Base-by-base conservation (phyloP, 2,797 vertebrate species). In the Anas bernieri region DNA sequence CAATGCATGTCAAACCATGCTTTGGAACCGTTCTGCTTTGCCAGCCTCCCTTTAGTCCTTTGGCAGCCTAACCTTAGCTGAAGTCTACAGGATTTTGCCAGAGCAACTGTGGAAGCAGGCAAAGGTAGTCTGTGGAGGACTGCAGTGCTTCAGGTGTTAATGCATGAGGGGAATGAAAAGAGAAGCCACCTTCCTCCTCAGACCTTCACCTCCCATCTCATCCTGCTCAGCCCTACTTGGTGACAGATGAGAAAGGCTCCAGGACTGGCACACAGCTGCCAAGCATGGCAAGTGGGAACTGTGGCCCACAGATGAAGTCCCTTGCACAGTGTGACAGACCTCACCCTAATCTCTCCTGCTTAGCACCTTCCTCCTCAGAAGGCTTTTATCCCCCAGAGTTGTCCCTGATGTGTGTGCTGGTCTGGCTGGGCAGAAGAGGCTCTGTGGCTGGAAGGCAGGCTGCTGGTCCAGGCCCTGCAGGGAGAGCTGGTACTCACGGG, bases 401-500 rank as follows among this genome's bases (percentile, higher is more conserved):
- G 46, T 52, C 30, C 14, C 9, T 6, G 13, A 15, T 0, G 14
- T 0, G 0, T 56, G 37, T 10, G 46, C 45, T 26, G 28, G 4
- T 56, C 2, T 43, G 43, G 46, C 15, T 62, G n/a, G 76, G 26
- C 15, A 0, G 0, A 46, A 39, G 37, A 23, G 33, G 58, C 35
- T 4, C 63, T 4, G 37, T 11, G 63, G 48, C 7, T 67, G 83
- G 61, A 58, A 67, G 39, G 9, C 72, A 55, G 59, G 39, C 43
- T 90, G 62, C 37, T 56, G 3, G 0, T 5, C 11, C 67, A 46
- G 68, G 64, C 48, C 39, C 58, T 62, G 61, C 0, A 0, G 69
- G 83, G 23, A 63, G 52, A 54, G 37, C 25, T 70, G 55, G 25
- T 41, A 98, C 99, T 98, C 96, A 99, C 99, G 99, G 98, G 3